phyloP scores from a whole-genome alignment of 1,140 invertebrate species.

The Caenorhabditis tropicalis region DNA sequence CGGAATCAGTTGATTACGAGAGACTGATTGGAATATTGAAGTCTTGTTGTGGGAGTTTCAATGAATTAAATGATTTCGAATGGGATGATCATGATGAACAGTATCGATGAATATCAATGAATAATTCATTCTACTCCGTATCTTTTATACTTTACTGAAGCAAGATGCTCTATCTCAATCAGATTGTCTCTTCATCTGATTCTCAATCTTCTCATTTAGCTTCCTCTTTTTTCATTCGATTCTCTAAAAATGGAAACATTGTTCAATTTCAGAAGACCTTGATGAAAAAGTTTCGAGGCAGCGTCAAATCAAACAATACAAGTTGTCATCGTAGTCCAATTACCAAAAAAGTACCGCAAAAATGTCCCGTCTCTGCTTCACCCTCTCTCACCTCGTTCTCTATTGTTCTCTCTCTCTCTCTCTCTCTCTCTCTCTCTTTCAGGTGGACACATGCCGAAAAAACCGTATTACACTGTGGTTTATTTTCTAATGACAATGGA shows the following conservation, averaged over 20 bases:
- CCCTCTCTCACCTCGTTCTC: neutral
- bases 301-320: conserved; percentile 45
- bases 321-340: conserved; percentile 30
- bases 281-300: neutral
- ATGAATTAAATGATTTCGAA: conserved; percentile 15
- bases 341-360: conserved; percentile 39
- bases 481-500: neutral
- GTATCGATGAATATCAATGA: neutral
- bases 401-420: neutral
- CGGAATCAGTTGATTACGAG: neutral
- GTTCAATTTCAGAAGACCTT: conserved; percentile 36
- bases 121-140: too few relatives aligned
- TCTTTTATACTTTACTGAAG: too few relatives aligned
- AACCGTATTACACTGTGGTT: conserved; percentile 23
- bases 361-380: neutral
- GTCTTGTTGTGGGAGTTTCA: neutral
- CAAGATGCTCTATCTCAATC: too few relatives aligned
- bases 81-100: conserved; percentile 36
- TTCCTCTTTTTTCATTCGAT: neutral
- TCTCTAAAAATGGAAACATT: conserved; percentile 20
- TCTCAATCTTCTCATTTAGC: neutral
- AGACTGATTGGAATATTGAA: neutral
- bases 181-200: too few relatives aligned
- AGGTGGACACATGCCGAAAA: conserved; percentile 43
- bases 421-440: neutral